Percentiles rank a stretch among this genome's conserved stretches.
phyloP scores from a whole-genome alignment of 2,888 invertebrate genomes.

The Drosophila pegasa region DNA sequence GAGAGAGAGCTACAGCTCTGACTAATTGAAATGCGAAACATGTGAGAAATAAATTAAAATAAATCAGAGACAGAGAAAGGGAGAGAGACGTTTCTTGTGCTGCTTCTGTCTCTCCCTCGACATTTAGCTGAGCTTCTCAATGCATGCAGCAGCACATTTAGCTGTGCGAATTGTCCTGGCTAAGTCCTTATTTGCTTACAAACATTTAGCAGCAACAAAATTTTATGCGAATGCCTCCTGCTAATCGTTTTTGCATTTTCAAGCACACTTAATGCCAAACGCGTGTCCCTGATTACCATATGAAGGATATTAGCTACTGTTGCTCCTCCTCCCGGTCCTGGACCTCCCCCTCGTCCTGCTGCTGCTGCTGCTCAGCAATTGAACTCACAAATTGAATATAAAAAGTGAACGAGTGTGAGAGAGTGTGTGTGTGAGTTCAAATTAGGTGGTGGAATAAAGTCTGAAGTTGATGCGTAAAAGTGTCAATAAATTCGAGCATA shows the following conservation, averaged over 20 bases:
- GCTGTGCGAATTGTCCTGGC: constrained; percentile 16
- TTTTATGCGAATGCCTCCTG: constrained; percentile 56
- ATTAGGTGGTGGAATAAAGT: neutral
- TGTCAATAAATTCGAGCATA: neutral
- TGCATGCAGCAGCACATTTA: constrained; percentile 52
- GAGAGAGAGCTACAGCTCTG: constrained; percentile 10
- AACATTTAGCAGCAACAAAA: constrained; percentile 66
- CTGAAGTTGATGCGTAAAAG: neutral
- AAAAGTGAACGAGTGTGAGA: constrained; percentile 4
- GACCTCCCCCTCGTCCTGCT: neutral
- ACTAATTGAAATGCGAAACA: constrained; percentile 80
- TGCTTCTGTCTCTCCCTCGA: neutral
- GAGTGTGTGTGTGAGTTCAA: constrained; percentile 1
- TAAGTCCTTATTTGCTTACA: constrained; percentile 66
- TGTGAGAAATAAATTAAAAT: constrained; percentile 42
- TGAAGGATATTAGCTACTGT: constrained; percentile 37
- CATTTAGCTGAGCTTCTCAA: constrained; percentile 40
- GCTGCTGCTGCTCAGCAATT: neutral
- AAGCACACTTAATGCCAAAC: constrained; percentile 73
- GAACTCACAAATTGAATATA: constrained; percentile 2
- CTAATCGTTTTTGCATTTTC: constrained; percentile 73
- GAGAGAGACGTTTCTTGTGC: neutral
- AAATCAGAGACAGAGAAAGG: neutral
- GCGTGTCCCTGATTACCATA: constrained; percentile 80
- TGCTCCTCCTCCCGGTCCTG: no score